Conservation (phyloP, 2,113 vertebrate genomes). For the Laterallus jamaicensis region DNA sequence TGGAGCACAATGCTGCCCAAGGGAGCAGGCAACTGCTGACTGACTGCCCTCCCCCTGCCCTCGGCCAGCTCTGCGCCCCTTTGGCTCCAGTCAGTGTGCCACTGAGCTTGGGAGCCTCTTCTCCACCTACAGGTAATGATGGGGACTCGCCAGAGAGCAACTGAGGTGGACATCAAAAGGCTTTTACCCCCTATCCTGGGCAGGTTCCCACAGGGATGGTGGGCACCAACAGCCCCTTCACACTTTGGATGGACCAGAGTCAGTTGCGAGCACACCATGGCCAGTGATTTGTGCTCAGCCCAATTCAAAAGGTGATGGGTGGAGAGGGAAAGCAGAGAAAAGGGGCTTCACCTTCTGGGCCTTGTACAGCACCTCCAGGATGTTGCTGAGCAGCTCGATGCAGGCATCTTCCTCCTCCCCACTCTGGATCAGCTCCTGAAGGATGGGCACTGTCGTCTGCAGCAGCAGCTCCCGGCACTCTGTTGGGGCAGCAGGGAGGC, state of each 20-base stretch:
- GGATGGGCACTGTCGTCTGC: neutral
- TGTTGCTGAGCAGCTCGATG: slow-evolving; percentile 62
- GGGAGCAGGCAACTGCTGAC: accelerated
- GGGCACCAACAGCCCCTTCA: neutral
- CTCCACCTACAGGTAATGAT: neutral
- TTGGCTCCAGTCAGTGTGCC: neutral
- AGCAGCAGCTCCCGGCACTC: slow-evolving; percentile 66
- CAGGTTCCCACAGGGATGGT: neutral
- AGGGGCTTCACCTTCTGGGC: slow-evolving; percentile 27
- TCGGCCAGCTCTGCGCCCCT: no score
- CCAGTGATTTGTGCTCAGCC: neutral
- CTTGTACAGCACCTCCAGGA: slow-evolving; percentile 63
- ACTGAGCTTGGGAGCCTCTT: neutral
- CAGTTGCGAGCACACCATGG: accelerated
- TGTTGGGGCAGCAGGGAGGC: neutral
- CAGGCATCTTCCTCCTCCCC: slow-evolving; percentile 52
- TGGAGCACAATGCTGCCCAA: accelerated
- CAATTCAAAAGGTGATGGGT: neutral
- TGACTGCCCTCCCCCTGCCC: no score
- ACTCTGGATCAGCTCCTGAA: slow-evolving; percentile 29
- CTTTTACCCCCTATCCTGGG: neutral
- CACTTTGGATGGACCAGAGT: accelerated
- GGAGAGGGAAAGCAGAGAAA: neutral
- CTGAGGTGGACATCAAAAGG: neutral
- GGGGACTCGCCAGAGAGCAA: neutral